Base-by-base conservation (phyloP, 2,113 vertebrate species). In the Triplophysa rosa region DNA sequence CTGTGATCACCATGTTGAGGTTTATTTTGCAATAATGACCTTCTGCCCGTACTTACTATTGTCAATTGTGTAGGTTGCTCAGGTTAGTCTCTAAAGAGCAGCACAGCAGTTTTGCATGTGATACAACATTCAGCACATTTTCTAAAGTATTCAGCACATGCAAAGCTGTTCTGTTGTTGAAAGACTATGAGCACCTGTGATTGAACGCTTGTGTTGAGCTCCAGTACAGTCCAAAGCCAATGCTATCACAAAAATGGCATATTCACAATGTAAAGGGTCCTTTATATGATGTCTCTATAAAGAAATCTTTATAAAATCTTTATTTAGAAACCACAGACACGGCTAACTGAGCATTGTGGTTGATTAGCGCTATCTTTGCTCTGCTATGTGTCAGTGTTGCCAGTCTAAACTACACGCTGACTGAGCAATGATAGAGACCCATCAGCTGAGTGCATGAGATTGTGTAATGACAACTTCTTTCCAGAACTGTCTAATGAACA, bases 371-470 rank as follows among this genome's bases (percentile, higher is more conserved):
- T 23, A 2, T 45, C 33, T 67, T 10, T 21, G 19, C 40, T 42
- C 21, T 45, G 37, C 40, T 67, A 11, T 66, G 19, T 66, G 19
- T 42, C 64, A 66, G 64, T 66, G 33, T 17, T 66, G 64, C 64
- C 33, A 66, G 4, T 19, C 9, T 66, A 8, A 4, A 66, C 64
- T 66, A 40, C 63, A 65, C 17, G 29, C 64, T 13, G 64, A n/a
- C 64, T n/a, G 63, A 66, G 9, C 17, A 66, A 66, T 21, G 37
- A 66, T 12, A 67, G 37, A 67, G n/a, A 67, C 65, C n/a, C 40
- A 67, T 67, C 65, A 67, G 40, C 40, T 21, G 21, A 42, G 65
- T 21, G 64, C 33, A 8, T 37, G 26, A 21, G 65, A 23, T 16
- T 54, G 65, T 21, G n/a, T 45, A 40, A 67, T 13, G n/a, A 66